These are phyloP conservation scores for Cyanistes caeruleus DNA, from an alignment of 2,113 vertebrate genomes.

Conservation along the genomic window DNA sequence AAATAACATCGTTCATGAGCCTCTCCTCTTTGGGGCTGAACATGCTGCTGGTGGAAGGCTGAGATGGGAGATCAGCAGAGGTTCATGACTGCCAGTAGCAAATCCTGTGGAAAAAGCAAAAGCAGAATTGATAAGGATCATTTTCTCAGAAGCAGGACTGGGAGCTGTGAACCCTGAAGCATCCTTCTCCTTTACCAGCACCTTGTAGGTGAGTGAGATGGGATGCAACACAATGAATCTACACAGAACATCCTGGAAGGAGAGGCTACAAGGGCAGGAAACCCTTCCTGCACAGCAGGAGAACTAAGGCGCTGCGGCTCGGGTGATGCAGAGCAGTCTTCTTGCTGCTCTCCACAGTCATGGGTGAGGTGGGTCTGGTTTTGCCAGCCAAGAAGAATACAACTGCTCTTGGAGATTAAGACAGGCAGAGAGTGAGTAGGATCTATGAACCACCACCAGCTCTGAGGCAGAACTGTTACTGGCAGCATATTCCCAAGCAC, in stretches of 20 bases:
- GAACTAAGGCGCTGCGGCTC: rapidly evolving
- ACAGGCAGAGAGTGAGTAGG: background rate
- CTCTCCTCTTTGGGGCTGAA: background rate
- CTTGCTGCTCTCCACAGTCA: background rate
- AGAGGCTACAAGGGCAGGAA: background rate
- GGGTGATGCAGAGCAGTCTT: background rate
- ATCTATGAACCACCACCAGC: background rate
- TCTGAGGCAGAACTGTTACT: background rate
- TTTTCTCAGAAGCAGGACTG: background rate
- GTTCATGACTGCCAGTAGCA: background rate
- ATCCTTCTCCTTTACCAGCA: background rate
- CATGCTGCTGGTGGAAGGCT: background rate
- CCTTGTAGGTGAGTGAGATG: background rate
- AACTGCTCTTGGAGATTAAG: background rate
- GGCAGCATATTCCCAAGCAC: background rate
- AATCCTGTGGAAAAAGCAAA: background rate
- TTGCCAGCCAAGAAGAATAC: background rate
- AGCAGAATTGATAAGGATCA: background rate
- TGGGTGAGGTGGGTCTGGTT: background rate
- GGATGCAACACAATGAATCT: background rate
- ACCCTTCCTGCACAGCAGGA: background rate
- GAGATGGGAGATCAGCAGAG: background rate
- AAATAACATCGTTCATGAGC: background rate
- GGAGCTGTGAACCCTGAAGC: background rate
- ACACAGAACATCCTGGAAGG: background rate